Percentiles rank a stretch among this genome's conserved stretches.
Evolutionary conservation across 2,888 invertebrate species (phyloP).

Genomic region (Autographa gamma): DNA sequence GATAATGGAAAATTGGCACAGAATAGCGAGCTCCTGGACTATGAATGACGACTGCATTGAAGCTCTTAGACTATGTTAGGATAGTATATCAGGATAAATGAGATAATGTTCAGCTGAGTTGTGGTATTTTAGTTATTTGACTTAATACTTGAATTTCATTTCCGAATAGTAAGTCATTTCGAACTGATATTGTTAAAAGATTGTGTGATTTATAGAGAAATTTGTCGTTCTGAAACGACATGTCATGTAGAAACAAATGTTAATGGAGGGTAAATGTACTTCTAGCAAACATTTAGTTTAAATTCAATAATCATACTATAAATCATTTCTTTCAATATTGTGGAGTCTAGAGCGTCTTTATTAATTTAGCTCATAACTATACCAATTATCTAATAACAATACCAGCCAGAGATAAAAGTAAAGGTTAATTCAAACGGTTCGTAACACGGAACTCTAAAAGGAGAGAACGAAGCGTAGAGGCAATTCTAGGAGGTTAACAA

Average conservation of each 20-base stretch:
- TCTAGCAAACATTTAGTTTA: too few relatives aligned
- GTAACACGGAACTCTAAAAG: conserved; percentile 61
- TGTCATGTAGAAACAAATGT: too few relatives aligned
- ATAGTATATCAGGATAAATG: conserved; percentile 19
- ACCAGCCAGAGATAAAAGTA: conserved; percentile 12
- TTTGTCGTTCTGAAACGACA: too few relatives aligned
- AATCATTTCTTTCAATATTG: too few relatives aligned
- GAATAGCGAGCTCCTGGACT: conserved; percentile 72
- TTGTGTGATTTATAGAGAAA: too few relatives aligned
- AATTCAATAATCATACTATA: too few relatives aligned
- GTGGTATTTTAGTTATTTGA: too few relatives aligned
- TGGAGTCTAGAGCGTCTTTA: background rate
- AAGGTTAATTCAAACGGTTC: conserved; percentile 32
- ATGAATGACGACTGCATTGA: conserved; percentile 71
- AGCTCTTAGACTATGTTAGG: conserved; percentile 46
- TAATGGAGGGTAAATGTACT: too few relatives aligned
- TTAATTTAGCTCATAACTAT: background rate
- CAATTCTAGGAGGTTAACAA: conserved; percentile 84
- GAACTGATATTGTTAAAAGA: too few relatives aligned
- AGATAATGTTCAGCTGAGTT: conserved; percentile 11
- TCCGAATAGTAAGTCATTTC: background rate
- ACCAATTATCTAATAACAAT: conserved; percentile 5
- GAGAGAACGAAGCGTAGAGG: conserved; percentile 68
- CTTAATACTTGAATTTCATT: background rate
- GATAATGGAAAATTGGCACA: conserved; percentile 81